Percentiles rank a stretch among this genome's conserved stretches.
Evolutionary conservation across 2,113 vertebrate species (phyloP).

Genomic region (Saguinus imperator): DNA sequence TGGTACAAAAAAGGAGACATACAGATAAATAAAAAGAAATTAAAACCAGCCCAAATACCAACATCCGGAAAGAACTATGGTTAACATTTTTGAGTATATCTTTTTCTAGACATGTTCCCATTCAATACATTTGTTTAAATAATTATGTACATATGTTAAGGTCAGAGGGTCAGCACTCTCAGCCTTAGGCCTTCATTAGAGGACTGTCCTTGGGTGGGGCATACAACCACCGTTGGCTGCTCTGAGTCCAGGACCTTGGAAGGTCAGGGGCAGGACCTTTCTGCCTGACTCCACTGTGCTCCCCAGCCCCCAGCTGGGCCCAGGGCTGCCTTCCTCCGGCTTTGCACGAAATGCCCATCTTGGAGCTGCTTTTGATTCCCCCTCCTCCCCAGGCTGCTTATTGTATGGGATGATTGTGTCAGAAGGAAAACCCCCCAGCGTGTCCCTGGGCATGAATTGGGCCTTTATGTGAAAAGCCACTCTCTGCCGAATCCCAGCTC

Average conservation of each 20-base stretch:
- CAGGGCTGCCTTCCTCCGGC: neutral
- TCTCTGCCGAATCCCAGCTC: neutral
- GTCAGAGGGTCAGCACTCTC: neutral
- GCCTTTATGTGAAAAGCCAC: slow-evolving; percentile 41
- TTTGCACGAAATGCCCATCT: neutral
- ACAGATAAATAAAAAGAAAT: neutral
- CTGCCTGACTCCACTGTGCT: neutral
- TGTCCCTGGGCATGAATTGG: slow-evolving; percentile 6
- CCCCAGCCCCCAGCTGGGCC: neutral
- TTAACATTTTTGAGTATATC: neutral
- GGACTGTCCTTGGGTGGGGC: neutral
- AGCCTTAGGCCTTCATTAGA: neutral
- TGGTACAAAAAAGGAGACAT: neutral
- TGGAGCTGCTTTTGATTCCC: neutral
- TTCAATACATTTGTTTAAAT: neutral
- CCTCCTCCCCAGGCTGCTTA: neutral
- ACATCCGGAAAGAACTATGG: neutral
- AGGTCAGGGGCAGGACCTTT: neutral
- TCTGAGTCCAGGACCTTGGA: neutral
- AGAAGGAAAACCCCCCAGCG: slow-evolving; percentile 18
- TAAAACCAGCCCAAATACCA: neutral
- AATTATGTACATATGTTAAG: neutral
- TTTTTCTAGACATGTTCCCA: neutral
- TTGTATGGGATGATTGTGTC: neutral
- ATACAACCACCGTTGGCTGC: neutral